Evolutionary conservation across 2,797 vertebrate species (phyloP).

Genomic region (Zalophus californianus): DNA sequence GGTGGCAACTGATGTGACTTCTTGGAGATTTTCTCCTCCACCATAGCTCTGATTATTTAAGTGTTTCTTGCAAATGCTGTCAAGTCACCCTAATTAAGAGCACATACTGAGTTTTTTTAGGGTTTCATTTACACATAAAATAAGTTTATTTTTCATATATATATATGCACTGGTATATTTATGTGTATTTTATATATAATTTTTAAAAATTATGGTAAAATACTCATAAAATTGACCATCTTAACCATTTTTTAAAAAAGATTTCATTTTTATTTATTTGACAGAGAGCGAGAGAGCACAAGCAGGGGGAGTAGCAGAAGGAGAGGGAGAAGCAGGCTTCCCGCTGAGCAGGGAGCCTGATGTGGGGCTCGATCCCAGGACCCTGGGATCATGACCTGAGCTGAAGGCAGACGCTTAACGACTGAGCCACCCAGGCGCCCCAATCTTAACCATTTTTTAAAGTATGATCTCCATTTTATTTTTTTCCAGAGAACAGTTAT

Average conservation of each 20-base stretch:
- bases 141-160: background rate
- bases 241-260: background rate
- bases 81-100: background rate
- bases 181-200: background rate
- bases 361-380: no score
- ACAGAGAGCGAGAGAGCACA: no score
- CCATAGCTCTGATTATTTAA: background rate
- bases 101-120: background rate
- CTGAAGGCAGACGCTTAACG: no score
- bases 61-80: background rate
- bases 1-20: background rate
- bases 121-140: background rate
- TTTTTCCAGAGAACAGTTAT: background rate
- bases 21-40: background rate
- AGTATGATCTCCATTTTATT: background rate
- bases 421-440: no score
- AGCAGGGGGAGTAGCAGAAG: no score
- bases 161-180: background rate
- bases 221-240: background rate
- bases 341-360: no score
- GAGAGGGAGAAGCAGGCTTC: no score
- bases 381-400: no score
- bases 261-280: no score
- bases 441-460: background rate
- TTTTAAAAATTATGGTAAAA: background rate